Percentiles rank a stretch among this genome's conserved stretches.
These are phyloP conservation scores for Bombus waltoni DNA, from an alignment of 1,140 invertebrate species.

Conservation along the genomic window DNA sequence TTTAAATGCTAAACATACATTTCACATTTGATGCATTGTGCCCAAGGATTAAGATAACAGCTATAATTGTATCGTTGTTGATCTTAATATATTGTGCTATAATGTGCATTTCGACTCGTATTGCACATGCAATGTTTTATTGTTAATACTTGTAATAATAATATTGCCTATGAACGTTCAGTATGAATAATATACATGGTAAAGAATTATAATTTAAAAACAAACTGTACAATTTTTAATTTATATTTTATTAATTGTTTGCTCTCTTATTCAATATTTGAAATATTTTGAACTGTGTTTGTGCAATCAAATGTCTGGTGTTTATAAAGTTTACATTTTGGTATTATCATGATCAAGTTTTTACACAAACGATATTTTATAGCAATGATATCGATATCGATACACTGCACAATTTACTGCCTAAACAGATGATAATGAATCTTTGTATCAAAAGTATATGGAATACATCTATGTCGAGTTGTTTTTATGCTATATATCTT, in stretches of 20 bases:
- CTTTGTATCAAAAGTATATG: neutral
- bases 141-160: neutral
- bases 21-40: neutral
- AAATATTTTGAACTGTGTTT: neutral
- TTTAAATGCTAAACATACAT: constrained; percentile 17
- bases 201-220: neutral
- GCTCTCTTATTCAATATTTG: neutral
- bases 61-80: constrained; percentile 6
- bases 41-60: neutral
- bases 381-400: constrained; percentile 1
- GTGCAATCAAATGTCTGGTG: neutral
- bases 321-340: neutral
- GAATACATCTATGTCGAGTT: neutral
- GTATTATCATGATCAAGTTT: neutral
- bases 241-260: constrained; percentile 9
- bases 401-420: constrained; percentile 44
- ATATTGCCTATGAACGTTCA: neutral
- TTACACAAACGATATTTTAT: neutral
- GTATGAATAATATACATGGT: constrained; percentile 3
- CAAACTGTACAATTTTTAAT: neutral
- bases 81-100: constrained; percentile 7
- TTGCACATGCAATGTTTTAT: neutral
- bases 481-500: neutral
- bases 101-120: neutral
- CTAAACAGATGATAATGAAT: constrained; percentile 15